phyloP scores from a whole-genome alignment of 2,888 invertebrate species.

The Heteromurus nitidus region DNA sequence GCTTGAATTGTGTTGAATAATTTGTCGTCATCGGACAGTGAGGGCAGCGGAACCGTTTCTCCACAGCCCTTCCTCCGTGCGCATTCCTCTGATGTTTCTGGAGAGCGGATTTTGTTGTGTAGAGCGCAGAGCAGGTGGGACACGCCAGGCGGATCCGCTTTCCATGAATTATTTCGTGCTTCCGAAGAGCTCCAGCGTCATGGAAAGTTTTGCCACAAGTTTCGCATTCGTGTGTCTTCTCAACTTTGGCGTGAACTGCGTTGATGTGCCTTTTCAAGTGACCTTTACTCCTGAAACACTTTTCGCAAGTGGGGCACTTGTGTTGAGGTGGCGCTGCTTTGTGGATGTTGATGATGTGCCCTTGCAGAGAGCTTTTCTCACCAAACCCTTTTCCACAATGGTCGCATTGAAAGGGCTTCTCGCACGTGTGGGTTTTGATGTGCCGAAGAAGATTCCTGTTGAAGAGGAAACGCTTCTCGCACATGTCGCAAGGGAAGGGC shows the following conservation, averaged over 20 bases:
- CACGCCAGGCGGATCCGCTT: neutral
- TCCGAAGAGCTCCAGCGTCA: neutral
- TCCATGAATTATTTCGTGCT: neutral
- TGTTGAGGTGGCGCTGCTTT: neutral
- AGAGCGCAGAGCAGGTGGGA: neutral
- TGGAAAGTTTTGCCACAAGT: neutral
- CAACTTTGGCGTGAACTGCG: neutral
- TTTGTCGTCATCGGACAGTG: neutral
- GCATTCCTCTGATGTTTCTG: neutral
- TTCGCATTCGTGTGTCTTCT: neutral
- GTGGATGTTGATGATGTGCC: neutral
- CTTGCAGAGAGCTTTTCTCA: neutral
- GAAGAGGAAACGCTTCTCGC: neutral
- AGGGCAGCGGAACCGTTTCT: neutral
- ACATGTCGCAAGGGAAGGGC: neutral
- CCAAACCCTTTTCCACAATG: neutral
- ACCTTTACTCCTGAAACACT: neutral
- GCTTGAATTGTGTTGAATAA: neutral
- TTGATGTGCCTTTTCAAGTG: neutral
- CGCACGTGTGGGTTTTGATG: neutral
- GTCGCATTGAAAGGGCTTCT: neutral
- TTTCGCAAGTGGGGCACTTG: neutral
- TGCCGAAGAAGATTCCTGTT: neutral
- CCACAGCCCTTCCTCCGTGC: neutral
- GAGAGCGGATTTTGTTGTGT: neutral